Evolutionary conservation across 2,888 invertebrate genomes (phyloP), one percentile per base, ranked within the genome.

Genomic region (Lymantria monacha): DNA sequence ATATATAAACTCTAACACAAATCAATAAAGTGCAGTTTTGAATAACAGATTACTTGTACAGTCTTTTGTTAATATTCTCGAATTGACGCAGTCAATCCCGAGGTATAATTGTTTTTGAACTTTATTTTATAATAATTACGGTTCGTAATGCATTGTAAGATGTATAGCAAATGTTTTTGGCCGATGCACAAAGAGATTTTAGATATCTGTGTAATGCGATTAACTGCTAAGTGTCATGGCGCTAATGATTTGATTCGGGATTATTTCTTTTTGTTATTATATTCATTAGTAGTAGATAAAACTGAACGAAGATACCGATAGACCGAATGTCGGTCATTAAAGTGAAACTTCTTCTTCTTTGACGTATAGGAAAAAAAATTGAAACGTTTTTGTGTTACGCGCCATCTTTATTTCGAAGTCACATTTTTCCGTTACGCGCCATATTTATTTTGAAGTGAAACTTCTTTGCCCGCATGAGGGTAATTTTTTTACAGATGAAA

Each of bases 151-250:
- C 46, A 40, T 3, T 10, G 11, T 0, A 30, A 30, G 52, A 46
- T 49, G 48, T 57, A 62, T n/a, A 54, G 57, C 66, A 58, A 72
- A 69, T 71, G 69, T 72, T 74, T 71, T 73, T 64, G 56, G 57
- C 69, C 49, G 74, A 74, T 79, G 78, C 77, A 85, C 86, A 88
- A 87, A 85, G 83, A 85, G 87, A 87, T 87, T 69, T 61, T 53
- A 77, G 87, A 86, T 87, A 86, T 72, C 74, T 77, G 75, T 80
- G 78, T 86, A 85, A 87, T 85, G 79, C 86, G 87, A 88, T 89
- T 87, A 87, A 87, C 82, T 83, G 82, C 74, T 83, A 86, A 87
- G 85, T 87, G 88, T 87, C 86, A 80, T 75, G 77, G 74, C 75
- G 85, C 85, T 86, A 88, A 88, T 87, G 87, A 87, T 81, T 79